Evolutionary conservation across 2,113 vertebrate genomes (phyloP), one percentile per base, ranked within the genome.

Genomic region (Nycticorax nycticorax): DNA sequence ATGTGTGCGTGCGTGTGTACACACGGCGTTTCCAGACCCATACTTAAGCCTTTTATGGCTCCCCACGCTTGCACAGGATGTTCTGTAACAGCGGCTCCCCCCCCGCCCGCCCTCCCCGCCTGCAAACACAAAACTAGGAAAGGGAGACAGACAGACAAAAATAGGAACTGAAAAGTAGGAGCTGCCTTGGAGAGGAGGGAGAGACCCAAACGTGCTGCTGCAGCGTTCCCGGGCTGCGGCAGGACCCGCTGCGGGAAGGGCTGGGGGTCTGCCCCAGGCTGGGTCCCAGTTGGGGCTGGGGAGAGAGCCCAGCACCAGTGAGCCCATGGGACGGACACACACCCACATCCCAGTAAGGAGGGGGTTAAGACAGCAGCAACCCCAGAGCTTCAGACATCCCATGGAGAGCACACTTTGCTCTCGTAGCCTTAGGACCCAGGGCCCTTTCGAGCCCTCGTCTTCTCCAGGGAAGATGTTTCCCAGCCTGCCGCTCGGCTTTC

Each of bases 41-140:
- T 28, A 30, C 59, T 88, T 4, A 22, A 97, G 95, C 96, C 95
- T 96, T 97, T 97, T 96, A 97, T 96, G 97, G 96, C 63, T 96
- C 93, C 92, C 53, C 66, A 5, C 4, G 90, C 91, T 82, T 3
- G 77, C 95, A 59, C 91, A 77, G 92, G 91, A 85, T 72, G 94
- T 83, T 97, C 89, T 89, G 53, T 79, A 60, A n/a, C 35, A 15
- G 26, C 19, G 2, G 92, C 80, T 87, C 39, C 75, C n/a, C 43
- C 33, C 5, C 5, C 23, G 5, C 63, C 52, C 14, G 8, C 63
- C 84, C 77, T 19, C 59, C 85, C 48, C 12, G 71, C 78, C 92
- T 50, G 47, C 52, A 16, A 35, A n/a, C 52, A 33, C 24, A 21
- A 3, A 92, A 74, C 72, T 67, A 23, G 35, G 28, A 60, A 57